Evolutionary conservation across 1,140 invertebrate species (phyloP).

Genomic region (Drosophila repletoides): DNA sequence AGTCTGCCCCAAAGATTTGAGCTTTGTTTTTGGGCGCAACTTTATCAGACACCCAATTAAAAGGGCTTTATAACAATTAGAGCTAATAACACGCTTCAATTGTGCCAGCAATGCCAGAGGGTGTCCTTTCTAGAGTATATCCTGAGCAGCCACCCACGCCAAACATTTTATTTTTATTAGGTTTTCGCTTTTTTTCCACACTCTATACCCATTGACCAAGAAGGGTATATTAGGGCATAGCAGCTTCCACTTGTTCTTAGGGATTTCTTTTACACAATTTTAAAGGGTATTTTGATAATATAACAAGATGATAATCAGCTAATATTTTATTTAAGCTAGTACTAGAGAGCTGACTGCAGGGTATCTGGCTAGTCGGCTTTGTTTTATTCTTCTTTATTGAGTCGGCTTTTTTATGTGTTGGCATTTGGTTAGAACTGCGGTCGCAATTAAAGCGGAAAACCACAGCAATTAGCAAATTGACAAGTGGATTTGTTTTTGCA

Average conservation of each 20-base stretch:
- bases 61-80: constrained; percentile 80
- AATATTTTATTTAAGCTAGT: no score
- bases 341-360: no score
- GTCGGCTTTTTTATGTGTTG: constrained; percentile 39
- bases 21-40: constrained; percentile 60
- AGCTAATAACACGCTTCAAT: constrained; percentile 80
- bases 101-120: constrained; percentile 64
- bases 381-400: no score
- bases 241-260: no score
- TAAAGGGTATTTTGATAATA: no score
- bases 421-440: constrained; percentile 54
- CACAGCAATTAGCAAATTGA: constrained; percentile 80
- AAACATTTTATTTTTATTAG: constrained; percentile 32
- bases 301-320: no score
- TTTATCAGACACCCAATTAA: constrained; percentile 80
- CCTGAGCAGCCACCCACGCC: neutral
- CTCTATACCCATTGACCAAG: no score
- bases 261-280: no score
- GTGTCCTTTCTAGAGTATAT: constrained; percentile 10
- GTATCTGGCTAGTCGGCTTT: no score
- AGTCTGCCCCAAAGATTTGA: constrained; percentile 24
- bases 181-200: constrained; percentile 19
- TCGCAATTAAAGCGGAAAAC: constrained; percentile 68
- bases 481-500: constrained; percentile 73
- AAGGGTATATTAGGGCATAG: no score